Conservation (phyloP, 2,113 vertebrate genomes). For the Ondatra zibethicus region DNA sequence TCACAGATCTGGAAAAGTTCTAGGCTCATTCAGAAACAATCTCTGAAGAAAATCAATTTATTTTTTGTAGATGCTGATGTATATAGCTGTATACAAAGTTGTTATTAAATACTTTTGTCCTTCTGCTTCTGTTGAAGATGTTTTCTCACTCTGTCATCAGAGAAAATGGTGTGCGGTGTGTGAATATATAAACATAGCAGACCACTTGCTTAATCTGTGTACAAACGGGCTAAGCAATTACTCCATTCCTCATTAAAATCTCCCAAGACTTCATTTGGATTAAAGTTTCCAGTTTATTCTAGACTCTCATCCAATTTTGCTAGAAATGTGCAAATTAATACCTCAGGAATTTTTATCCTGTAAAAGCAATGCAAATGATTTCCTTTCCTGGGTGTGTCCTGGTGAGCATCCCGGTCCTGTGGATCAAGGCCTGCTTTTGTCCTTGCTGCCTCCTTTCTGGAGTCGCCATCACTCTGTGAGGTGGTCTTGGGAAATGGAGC, state of each 20-base stretch:
- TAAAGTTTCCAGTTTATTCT: constrained; percentile 45
- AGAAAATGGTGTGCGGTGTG: neutral
- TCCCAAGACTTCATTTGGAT: neutral
- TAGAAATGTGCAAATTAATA: constrained; percentile 18
- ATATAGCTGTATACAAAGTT: neutral
- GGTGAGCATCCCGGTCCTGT: neutral
- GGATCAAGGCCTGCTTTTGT: constrained; percentile 19
- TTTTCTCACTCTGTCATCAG: constrained; percentile 43
- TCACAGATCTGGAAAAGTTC: neutral
- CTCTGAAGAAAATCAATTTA: neutral
- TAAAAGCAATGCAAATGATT: constrained; percentile 6
- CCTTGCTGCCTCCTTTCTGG: neutral
- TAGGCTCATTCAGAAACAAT: neutral
- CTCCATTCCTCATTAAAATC: neutral
- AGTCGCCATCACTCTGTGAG: neutral
- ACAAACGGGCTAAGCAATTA: neutral
- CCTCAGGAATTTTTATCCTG: constrained; percentile 24
- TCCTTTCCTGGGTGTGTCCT: constrained; percentile 5
- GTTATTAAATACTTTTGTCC: neutral
- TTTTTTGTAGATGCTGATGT: neutral
- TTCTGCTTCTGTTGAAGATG: neutral
- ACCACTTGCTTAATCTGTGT: neutral
- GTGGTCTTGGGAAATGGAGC: neutral
- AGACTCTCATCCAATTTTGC: constrained; percentile 25
- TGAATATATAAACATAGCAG: neutral